phyloP scores from a whole-genome alignment of 2,113 vertebrate genomes.

The Ophthalmolycus amberensis region DNA sequence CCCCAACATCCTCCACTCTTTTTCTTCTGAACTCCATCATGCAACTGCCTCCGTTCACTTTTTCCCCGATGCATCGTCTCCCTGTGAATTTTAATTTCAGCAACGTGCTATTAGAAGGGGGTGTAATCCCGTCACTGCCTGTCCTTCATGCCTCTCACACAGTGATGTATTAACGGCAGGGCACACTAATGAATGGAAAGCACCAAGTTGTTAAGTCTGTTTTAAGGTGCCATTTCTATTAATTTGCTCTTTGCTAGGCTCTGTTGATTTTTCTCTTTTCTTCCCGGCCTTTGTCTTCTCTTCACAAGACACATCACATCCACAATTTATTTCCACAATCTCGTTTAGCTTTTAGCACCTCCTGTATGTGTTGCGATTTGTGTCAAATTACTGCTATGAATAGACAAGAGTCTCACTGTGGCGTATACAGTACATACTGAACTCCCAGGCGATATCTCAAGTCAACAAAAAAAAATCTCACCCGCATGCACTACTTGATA shows the following conservation, averaged over 20 bases:
- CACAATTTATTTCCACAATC: slow-evolving; percentile 84
- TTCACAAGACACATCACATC: slow-evolving; percentile 75
- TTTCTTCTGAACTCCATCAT: slow-evolving; percentile 86
- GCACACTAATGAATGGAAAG: slow-evolving; percentile 90
- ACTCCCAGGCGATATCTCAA: slow-evolving; percentile 42
- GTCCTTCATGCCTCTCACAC: slow-evolving; percentile 94
- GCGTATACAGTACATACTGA: slow-evolving; percentile 4
- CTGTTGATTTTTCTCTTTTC: slow-evolving; percentile 39
- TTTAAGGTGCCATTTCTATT: slow-evolving; percentile 92
- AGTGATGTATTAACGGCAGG: slow-evolving; percentile 92
- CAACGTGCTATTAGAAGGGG: slow-evolving; percentile 87
- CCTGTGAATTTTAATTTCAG: slow-evolving; percentile 94
- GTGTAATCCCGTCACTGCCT: slow-evolving; percentile 92
- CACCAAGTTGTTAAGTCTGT: slow-evolving; percentile 90
- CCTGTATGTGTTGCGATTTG: slow-evolving; percentile 67
- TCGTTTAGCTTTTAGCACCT: slow-evolving; percentile 69
- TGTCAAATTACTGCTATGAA: slow-evolving; percentile 70
- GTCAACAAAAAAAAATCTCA: slow-evolving; percentile 54
- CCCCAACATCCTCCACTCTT: slow-evolving; percentile 31
- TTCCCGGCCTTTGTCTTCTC: slow-evolving; percentile 74
- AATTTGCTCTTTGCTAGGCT: slow-evolving; percentile 86
- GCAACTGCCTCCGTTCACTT: slow-evolving; percentile 87
- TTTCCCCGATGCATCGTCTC: slow-evolving; percentile 88
- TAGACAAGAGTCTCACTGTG: slow-evolving; percentile 47
- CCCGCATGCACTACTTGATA: slow-evolving; percentile 13